Evolutionary conservation across 2,797 vertebrate species (phyloP).

Genomic region (Oryzias sinensis): DNA sequence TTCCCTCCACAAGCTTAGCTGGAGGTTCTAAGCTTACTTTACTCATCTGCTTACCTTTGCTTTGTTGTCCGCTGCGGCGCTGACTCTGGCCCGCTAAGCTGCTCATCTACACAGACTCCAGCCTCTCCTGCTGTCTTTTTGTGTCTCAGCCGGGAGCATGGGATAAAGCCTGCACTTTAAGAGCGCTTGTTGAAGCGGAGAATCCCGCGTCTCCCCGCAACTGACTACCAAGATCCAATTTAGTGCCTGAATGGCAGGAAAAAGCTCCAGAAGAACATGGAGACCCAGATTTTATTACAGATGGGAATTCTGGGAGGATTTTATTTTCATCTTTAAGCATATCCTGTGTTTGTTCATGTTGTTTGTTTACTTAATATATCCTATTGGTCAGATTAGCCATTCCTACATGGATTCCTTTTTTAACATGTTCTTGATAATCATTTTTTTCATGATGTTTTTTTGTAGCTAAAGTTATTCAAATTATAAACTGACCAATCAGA

Average conservation of each 20-base stretch:
- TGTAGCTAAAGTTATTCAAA: too few species aligned
- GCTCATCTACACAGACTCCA: slow-evolving; percentile 38
- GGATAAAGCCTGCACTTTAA: slow-evolving; percentile 3
- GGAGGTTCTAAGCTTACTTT: slow-evolving; percentile 54
- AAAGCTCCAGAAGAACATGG: background rate
- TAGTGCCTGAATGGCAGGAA: background rate
- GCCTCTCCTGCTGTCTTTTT: slow-evolving; percentile 4
- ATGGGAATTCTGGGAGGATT: background rate
- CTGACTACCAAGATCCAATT: slow-evolving; percentile 1
- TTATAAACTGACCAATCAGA: too few species aligned
- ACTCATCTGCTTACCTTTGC: slow-evolving; percentile 50
- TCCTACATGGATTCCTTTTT: too few species aligned
- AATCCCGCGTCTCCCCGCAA: background rate
- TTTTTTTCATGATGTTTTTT: too few species aligned
- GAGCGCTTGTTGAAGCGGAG: background rate
- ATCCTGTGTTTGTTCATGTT: too few species aligned
- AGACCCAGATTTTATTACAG: background rate
- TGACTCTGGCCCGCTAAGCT: slow-evolving; percentile 45
- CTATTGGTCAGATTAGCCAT: too few species aligned
- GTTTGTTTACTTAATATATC: too few species aligned
- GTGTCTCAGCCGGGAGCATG: background rate
- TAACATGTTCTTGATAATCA: too few species aligned
- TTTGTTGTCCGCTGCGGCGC: slow-evolving; percentile 41
- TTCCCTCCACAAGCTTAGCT: slow-evolving; percentile 62
- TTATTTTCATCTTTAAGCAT: too few species aligned